Percentiles rank a stretch among this genome's conserved stretches.
Conservation (phyloP, 2,888 invertebrate species). For the Caenorhabditis zanzibari region DNA sequence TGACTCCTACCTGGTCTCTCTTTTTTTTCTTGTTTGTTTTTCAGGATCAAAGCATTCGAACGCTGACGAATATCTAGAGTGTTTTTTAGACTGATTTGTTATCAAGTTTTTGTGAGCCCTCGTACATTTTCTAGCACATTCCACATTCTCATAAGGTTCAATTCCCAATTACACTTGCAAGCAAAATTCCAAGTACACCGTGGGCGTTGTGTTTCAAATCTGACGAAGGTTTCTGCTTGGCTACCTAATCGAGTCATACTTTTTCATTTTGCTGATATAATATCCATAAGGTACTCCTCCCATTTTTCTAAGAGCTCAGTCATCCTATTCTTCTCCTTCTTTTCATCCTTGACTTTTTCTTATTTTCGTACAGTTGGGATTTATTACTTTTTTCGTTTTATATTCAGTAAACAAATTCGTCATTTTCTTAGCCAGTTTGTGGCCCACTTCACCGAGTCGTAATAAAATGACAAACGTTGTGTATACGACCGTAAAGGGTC, state of each 20-base stretch:
- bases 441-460: neutral
- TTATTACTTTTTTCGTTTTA: neutral
- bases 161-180: constrained; percentile 1
- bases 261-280: neutral
- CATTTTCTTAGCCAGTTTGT: neutral
- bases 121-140: neutral
- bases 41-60: too few relatives aligned
- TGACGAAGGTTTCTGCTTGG: constrained; percentile 15
- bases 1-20: too few relatives aligned
- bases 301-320: neutral
- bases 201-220: constrained; percentile 20
- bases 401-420: constrained; percentile 1
- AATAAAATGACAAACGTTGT: constrained; percentile 25
- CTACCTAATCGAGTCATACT: constrained; percentile 13
- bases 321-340: neutral
- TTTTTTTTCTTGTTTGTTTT: neutral
- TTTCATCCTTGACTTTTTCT: neutral
- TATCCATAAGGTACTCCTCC: neutral
- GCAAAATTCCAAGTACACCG: constrained; percentile 22
- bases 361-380: neutral
- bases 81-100: too few relatives aligned
- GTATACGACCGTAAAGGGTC: constrained; percentile 18
- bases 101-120: too few relatives aligned
- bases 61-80: too few relatives aligned
- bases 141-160: constrained; percentile 8